Evolutionary conservation across 2,888 invertebrate genomes (phyloP).

Genomic region (Nephrotoma guestfalica): DNA sequence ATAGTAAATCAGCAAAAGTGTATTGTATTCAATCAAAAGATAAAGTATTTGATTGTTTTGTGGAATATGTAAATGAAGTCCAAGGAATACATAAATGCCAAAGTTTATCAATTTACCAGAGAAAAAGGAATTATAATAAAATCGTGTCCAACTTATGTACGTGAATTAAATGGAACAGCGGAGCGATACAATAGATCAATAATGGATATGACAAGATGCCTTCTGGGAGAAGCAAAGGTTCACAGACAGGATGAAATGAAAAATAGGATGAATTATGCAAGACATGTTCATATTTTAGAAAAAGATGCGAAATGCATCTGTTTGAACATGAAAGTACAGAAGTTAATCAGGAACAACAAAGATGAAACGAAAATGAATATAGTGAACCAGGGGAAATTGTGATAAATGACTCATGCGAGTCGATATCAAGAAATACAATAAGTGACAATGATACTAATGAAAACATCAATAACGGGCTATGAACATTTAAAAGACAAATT

Average conservation of each 20-base stretch:
- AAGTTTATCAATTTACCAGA: slow-evolving; percentile 13
- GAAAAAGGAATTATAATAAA: slow-evolving; percentile 14
- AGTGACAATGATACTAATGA: neutral
- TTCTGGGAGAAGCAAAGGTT: slow-evolving; percentile 15
- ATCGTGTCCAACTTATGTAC: slow-evolving; percentile 15
- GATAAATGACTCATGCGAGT: slow-evolving; percentile 6
- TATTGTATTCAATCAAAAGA: too few species aligned
- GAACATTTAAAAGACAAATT: slow-evolving; percentile 10
- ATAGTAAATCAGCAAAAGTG: too few species aligned
- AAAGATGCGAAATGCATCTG: slow-evolving; percentile 14
- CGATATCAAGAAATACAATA: slow-evolving; percentile 6
- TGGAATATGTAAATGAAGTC: too few species aligned
- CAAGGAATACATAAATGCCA: neutral
- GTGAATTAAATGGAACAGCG: slow-evolving; percentile 16
- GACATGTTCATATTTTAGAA: slow-evolving; percentile 18
- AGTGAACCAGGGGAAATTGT: slow-evolving; percentile 11
- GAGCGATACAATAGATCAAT: slow-evolving; percentile 14
- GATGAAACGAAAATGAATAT: slow-evolving; percentile 6
- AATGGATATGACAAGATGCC: slow-evolving; percentile 14
- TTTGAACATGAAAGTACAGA: slow-evolving; percentile 12
- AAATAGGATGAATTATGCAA: too few species aligned
- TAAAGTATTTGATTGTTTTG: too few species aligned
- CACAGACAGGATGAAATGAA: too few species aligned
- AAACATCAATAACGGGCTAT: neutral
- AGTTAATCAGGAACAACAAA: slow-evolving; percentile 1